Conservation (phyloP, 2,797 vertebrate species). For the Atherinosoma microstoma region DNA sequence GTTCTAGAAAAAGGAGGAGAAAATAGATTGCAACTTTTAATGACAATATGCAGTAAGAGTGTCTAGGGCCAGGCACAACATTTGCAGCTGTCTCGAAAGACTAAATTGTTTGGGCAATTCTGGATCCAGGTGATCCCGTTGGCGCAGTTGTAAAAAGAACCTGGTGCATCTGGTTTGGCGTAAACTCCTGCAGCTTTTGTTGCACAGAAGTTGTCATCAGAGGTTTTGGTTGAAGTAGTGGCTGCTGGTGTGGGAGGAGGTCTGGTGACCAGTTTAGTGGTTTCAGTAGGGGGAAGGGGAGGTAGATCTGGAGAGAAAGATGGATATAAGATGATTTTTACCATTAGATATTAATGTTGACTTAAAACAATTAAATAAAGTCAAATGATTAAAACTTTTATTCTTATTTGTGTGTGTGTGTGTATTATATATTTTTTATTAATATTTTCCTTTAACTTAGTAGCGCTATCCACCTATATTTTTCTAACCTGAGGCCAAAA, state of each 20-base stretch:
- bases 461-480: background rate
- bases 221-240: background rate
- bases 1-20: background rate
- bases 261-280: background rate
- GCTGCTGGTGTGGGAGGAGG: conserved; percentile 7
- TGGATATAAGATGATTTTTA: background rate
- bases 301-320: conserved; percentile 38
- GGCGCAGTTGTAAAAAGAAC: conserved; percentile 71
- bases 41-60: background rate
- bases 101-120: conserved; percentile 54
- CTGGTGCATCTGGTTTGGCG: conserved; percentile 44
- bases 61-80: conserved; percentile 70
- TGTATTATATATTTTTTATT: background rate
- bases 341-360: background rate
- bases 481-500: conserved; percentile 57
- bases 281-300: conserved; percentile 21
- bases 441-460: background rate
- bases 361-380: background rate
- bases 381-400: background rate
- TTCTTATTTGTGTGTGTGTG: background rate
- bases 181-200: conserved; percentile 54
- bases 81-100: conserved; percentile 65
- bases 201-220: conserved; percentile 63
- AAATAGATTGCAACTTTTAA: background rate
- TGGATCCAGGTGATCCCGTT: conserved; percentile 44